Evolutionary conservation across 2,888 invertebrate species (phyloP).

Genomic region (Diadegma fenestrale): DNA sequence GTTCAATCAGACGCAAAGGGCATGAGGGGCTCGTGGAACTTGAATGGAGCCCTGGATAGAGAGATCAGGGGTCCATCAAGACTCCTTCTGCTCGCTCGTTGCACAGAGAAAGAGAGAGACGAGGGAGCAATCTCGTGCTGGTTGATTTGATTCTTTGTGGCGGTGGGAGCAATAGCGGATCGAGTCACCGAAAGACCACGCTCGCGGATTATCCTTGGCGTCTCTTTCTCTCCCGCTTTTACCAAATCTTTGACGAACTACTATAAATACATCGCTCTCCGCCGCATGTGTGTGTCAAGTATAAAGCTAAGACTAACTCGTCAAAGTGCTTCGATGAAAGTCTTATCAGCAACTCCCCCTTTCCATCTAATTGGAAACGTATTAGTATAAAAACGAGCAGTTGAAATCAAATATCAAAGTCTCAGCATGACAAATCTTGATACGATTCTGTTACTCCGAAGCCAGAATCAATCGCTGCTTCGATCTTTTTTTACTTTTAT

Average conservation of each 20-base stretch:
- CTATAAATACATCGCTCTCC: conserved; percentile 41
- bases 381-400: conserved; percentile 36
- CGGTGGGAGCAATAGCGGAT: conserved; percentile 80
- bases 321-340: conserved; percentile 66
- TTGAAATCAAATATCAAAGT: conserved; percentile 37
- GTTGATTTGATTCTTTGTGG: conserved; percentile 82
- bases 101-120: conserved; percentile 43
- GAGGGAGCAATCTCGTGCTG: conserved; percentile 76
- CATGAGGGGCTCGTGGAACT: conserved; percentile 74
- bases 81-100: conserved; percentile 38
- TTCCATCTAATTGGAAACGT: conserved; percentile 59
- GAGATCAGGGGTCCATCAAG: conserved; percentile 66
- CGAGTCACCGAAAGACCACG: conserved; percentile 79
- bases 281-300: background rate
- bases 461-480: conserved; percentile 1
- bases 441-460: conserved; percentile 2
- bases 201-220: conserved; percentile 77
- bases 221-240: conserved; percentile 69
- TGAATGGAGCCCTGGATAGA: conserved; percentile 75
- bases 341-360: conserved; percentile 60
- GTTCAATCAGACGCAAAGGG: conserved; percentile 80
- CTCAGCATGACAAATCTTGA: background rate
- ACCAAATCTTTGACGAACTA: conserved; percentile 63
- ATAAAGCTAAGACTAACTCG: conserved; percentile 23
- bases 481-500: background rate